Evolutionary conservation across 1,140 invertebrate genomes (phyloP), one percentile per base, ranked within the genome.

Genomic region (Bombus confusus): DNA sequence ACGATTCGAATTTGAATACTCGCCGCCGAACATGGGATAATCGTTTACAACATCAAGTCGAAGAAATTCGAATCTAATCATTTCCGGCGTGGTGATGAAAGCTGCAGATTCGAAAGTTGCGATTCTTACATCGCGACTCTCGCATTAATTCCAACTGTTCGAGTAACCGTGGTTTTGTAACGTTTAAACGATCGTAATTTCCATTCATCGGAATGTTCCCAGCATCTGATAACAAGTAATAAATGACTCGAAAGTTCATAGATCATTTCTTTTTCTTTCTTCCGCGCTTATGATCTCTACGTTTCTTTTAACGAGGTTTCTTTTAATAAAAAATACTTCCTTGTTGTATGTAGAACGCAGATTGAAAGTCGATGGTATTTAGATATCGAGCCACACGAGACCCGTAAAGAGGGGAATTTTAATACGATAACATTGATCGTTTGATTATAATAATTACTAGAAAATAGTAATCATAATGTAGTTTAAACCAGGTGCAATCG

Each of bases 21-120:
- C 66, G 8, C 2, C 31, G 9, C 18, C 31, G 0, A 18, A 13
- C 9, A 31, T 66, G n/a, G 22, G 41, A 28, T 15, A n/a, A 69
- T 77, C 41, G 74, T 77, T 78, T 6, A 13, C 52, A 43, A 25
- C 22, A 22, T 28, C 37, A 13, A 18, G 25, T 31, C 28, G 59
- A 84, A 37, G 57, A 73, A 73, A 73, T 72, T 72, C 68, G 39
- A 62, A 28, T 31, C 10, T 66, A 80, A 84, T 47, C 34, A 39
- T 39, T 71, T 43, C 75, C 75, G 47, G 62, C 43, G 47, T 12
- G 39, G 13, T 69, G 82, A 84, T 79, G 82, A 84, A 79, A 84
- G 82, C 75, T 47, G n/a, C 43, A 69, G 82, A 84, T 84, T 84
- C 57, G 66, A 84, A 84, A 79, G 82, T 79, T 37, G 64, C 52